phyloP scores from a whole-genome alignment of 2,113 vertebrate species.

The Pachycephala philippinensis region DNA sequence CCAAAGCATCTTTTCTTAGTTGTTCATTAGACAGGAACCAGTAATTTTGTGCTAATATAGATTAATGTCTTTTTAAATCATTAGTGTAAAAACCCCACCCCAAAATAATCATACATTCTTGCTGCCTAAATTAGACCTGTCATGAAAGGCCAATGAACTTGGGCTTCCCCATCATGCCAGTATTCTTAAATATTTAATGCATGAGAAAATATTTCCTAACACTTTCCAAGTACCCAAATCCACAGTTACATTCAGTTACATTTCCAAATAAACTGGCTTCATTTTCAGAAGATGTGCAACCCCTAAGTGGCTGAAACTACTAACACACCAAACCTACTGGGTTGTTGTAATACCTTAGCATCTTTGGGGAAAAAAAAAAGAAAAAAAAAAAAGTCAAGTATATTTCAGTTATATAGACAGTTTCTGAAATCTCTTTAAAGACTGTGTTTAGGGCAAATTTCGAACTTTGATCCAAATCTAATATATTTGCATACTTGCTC shows the following conservation, averaged over 20 bases:
- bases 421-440: not conserved
- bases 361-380: not conserved
- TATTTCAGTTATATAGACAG: not conserved
- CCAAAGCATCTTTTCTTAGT: not conserved
- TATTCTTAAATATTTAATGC: not conserved
- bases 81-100: fast-evolving
- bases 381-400: not conserved
- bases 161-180: not conserved
- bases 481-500: not conserved
- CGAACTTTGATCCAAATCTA: not conserved
- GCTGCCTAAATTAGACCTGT: not conserved
- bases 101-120: not conserved
- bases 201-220: not conserved
- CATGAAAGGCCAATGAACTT: not conserved
- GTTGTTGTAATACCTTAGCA: not conserved
- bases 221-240: not conserved
- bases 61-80: not conserved
- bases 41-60: not conserved
- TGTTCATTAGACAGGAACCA: not conserved
- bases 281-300: not conserved
- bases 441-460: not conserved
- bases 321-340: not conserved
- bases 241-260: not conserved
- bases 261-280: not conserved
- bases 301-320: not conserved